Percentiles rank a stretch among this genome's conserved stretches.
phyloP scores from a whole-genome alignment of 2,797 vertebrate species.

The Poeciliopsis presidionis region DNA sequence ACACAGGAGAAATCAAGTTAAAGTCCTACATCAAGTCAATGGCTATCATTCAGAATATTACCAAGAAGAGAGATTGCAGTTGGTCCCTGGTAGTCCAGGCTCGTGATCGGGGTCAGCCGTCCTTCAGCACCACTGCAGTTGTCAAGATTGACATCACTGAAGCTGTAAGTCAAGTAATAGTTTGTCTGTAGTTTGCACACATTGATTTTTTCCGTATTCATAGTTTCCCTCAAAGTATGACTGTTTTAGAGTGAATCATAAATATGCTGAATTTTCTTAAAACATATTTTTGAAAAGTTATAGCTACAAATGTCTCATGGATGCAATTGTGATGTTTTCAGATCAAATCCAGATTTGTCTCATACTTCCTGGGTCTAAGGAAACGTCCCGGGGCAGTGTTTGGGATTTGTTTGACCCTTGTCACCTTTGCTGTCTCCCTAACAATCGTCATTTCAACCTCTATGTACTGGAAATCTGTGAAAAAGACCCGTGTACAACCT shows the following conservation, averaged over 20 bases:
- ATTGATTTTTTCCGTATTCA: background rate
- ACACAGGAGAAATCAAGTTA: slow-evolving; percentile 92
- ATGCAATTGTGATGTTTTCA: slow-evolving; percentile 82
- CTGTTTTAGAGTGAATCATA: background rate
- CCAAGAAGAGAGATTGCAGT: slow-evolving; percentile 86
- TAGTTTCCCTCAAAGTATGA: background rate
- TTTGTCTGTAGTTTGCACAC: background rate
- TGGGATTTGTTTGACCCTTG: slow-evolving; percentile 87
- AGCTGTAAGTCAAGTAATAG: slow-evolving; percentile 83
- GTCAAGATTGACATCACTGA: slow-evolving; percentile 96
- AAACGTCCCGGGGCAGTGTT: slow-evolving; percentile 88
- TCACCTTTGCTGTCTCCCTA: slow-evolving; percentile 85
- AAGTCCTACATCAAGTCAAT: slow-evolving; percentile 94
- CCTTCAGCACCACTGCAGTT: slow-evolving; percentile 94
- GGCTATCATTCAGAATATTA: slow-evolving; percentile 94
- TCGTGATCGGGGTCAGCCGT: slow-evolving; percentile 91
- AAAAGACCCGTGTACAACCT: slow-evolving; percentile 88
- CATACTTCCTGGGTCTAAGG: slow-evolving; percentile 91
- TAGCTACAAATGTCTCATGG: slow-evolving; percentile 7
- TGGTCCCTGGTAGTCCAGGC: slow-evolving; percentile 97
- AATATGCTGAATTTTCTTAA: background rate
- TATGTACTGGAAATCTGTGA: slow-evolving; percentile 91
- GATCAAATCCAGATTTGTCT: slow-evolving; percentile 91
- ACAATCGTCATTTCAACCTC: slow-evolving; percentile 90
- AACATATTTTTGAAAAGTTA: background rate